phyloP scores from a whole-genome alignment of 1,140 invertebrate genomes.

The Polyergus mexicanus region DNA sequence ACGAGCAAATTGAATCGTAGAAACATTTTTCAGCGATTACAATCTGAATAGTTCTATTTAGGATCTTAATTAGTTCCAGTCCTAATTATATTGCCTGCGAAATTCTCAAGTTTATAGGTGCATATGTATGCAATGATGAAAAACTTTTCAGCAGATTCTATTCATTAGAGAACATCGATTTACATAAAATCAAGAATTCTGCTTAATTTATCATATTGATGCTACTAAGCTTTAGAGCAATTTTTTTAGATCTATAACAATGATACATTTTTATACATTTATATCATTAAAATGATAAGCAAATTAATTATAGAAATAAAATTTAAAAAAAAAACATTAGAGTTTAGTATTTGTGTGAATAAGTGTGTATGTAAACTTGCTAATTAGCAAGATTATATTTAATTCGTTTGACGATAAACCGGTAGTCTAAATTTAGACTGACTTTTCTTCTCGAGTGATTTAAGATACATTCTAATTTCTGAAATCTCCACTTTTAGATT shows the following conservation, averaged over 20 bases:
- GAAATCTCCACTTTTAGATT: slow-evolving; percentile 3
- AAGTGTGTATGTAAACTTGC: too few species aligned
- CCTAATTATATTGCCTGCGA: not conserved
- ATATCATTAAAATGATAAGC: not conserved
- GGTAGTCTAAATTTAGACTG: not conserved
- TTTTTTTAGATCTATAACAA: not conserved
- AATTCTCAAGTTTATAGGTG: not conserved
- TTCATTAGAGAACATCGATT: not conserved
- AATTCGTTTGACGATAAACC: not conserved
- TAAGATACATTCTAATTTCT: slow-evolving; percentile 6
- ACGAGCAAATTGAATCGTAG: slow-evolving; percentile 27
- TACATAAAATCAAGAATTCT: not conserved
- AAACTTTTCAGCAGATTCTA: not conserved
- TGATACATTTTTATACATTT: not conserved
- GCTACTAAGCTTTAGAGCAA: not conserved
- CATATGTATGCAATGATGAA: not conserved
- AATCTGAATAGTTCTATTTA: slow-evolving; percentile 1
- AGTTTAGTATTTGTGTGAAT: not conserved
- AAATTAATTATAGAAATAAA: not conserved
- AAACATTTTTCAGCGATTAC: not conserved
- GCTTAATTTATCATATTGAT: not conserved
- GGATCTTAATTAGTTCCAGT: not conserved
- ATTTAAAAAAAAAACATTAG: not conserved
- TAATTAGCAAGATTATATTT: not conserved
- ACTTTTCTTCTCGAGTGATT: not conserved